phyloP scores from a whole-genome alignment of 2,113 vertebrate genomes.

The Erpornis zantholeuca region DNA sequence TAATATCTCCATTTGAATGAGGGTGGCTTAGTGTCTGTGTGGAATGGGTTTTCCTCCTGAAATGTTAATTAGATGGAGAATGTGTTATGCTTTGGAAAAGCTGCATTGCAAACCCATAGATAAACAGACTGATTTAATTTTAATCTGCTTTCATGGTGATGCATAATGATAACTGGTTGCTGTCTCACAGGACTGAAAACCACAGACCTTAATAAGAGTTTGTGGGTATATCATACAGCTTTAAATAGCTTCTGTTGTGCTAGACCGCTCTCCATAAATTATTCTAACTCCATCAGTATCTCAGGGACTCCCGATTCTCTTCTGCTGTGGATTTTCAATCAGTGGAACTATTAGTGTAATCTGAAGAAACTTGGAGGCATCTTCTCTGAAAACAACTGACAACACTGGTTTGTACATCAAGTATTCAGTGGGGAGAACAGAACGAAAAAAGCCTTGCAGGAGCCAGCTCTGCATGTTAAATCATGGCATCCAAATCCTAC shows the following conservation, averaged over 20 bases:
- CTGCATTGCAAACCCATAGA: slow-evolving; percentile 61
- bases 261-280: slow-evolving; percentile 63
- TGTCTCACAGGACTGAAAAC: slow-evolving; percentile 67
- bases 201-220: slow-evolving; percentile 68
- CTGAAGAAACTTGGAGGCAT: not conserved
- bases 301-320: slow-evolving; percentile 55
- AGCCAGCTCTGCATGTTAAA: not conserved
- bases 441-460: not conserved
- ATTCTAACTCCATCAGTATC: slow-evolving; percentile 40
- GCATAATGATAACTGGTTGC: slow-evolving; percentile 71
- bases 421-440: not conserved
- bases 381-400: slow-evolving; percentile 20
- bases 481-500: not conserved
- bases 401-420: not conserved
- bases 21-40: not conserved
- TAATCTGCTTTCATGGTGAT: slow-evolving; percentile 73
- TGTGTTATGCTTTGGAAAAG: slow-evolving; percentile 41
- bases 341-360: slow-evolving; percentile 43
- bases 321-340: slow-evolving; percentile 57
- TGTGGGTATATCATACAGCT: slow-evolving; percentile 69
- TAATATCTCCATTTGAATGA: slow-evolving; percentile 54
- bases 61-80: slow-evolving; percentile 72
- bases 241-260: slow-evolving; percentile 71
- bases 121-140: slow-evolving; percentile 82
- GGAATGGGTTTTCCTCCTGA: slow-evolving; percentile 52